phyloP scores from a whole-genome alignment of 2,888 invertebrate species.

The Ochropleura leucogaster region DNA sequence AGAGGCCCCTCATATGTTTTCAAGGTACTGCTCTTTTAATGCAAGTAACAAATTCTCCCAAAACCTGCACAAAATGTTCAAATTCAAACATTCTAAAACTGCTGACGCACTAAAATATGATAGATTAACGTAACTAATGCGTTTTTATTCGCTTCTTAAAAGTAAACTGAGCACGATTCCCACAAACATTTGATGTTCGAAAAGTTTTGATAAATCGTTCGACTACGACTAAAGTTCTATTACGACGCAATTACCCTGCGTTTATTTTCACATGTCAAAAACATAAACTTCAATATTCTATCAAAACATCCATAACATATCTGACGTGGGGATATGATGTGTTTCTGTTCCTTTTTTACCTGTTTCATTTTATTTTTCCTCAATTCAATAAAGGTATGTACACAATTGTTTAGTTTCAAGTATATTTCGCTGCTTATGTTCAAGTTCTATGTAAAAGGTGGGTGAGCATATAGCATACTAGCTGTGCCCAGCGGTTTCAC shows the following conservation, averaged over 20 bases:
- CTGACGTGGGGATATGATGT: background rate
- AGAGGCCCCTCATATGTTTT: no score
- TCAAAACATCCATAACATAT: background rate
- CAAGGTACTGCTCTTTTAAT: background rate
- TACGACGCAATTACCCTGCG: conserved; percentile 43
- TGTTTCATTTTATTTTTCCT: background rate
- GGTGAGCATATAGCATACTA: no score
- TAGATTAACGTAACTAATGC: conserved; percentile 42
- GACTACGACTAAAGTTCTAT: conserved; percentile 41
- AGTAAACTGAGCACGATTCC: conserved; percentile 34
- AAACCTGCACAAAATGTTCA: conserved; percentile 11
- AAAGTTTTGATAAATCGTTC: conserved; percentile 69
- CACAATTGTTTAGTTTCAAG: background rate
- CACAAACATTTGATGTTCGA: conserved; percentile 54
- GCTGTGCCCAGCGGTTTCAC: no score
- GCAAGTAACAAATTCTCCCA: background rate
- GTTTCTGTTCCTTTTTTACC: conserved; percentile 5
- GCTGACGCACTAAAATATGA: conserved; percentile 52
- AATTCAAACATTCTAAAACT: conserved; percentile 36
- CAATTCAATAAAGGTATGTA: background rate
- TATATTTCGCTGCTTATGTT: background rate
- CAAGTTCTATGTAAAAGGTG: no score
- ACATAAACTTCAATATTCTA: conserved; percentile 37
- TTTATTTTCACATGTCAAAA: conserved; percentile 63
- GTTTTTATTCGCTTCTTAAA: conserved; percentile 36